Percentiles rank a stretch among this genome's conserved stretches.
These are phyloP conservation scores for Okamejei kenojei DNA, from an alignment of 2,797 vertebrate genomes.

Conservation along the genomic window DNA sequence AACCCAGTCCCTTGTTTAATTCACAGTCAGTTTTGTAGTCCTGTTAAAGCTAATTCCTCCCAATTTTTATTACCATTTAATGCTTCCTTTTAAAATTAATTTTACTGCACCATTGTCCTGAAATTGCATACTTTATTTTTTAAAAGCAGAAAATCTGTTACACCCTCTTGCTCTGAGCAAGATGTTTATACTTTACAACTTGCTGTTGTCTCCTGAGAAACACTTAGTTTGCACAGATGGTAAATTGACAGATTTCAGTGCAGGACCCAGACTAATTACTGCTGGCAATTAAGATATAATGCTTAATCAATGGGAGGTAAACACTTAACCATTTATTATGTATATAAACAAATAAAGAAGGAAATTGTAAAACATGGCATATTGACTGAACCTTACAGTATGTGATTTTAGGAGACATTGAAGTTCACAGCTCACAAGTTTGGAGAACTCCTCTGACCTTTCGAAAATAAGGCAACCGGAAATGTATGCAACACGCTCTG, in stretches of 20 bases:
- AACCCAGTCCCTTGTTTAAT: background rate
- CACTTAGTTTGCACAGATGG: background rate
- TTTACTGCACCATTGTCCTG: background rate
- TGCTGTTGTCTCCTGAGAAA: background rate
- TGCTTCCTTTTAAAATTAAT: background rate
- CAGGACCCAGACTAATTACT: background rate
- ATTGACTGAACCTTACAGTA: background rate
- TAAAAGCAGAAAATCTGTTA: background rate
- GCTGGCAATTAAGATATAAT: background rate
- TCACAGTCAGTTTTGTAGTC: background rate
- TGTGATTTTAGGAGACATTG: background rate
- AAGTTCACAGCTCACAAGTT: background rate
- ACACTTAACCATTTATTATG: background rate
- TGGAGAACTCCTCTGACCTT: background rate
- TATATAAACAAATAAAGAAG: background rate
- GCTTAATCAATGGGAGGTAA: conserved; percentile 3
- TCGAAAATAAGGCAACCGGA: no score
- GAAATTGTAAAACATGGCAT: background rate
- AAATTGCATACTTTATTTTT: background rate
- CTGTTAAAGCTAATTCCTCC: background rate
- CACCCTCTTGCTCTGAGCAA: background rate
- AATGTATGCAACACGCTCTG: no score
- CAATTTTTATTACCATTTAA: background rate
- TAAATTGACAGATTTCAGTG: background rate
- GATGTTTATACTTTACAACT: background rate